Percentiles rank a stretch among this genome's conserved stretches.
phyloP scores from a whole-genome alignment of 2,888 invertebrate genomes.

The Catonia carolina region DNA sequence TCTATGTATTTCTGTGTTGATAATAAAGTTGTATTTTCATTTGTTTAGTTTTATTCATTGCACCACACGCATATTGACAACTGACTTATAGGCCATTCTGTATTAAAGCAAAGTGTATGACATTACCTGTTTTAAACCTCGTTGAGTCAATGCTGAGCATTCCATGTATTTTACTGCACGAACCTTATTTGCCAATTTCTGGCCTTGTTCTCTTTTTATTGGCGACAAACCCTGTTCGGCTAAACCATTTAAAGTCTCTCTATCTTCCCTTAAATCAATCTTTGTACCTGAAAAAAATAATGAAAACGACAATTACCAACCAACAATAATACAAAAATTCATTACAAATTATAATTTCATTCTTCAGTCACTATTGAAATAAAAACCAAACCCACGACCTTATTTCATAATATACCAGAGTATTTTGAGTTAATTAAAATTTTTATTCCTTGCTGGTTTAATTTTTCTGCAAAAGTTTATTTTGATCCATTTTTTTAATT shows the following conservation, averaged over 20 bases:
- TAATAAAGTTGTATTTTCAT: too few species aligned
- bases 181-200: slow-evolving; percentile 97
- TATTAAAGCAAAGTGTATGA: too few species aligned
- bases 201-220: slow-evolving; percentile 94
- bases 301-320: not conserved
- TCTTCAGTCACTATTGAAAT: not conserved
- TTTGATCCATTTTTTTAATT: too few species aligned
- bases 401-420: too few species aligned
- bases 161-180: slow-evolving; percentile 99
- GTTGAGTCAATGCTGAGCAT: slow-evolving; percentile 97
- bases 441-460: too few species aligned
- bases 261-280: slow-evolving; percentile 96
- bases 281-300: slow-evolving; percentile 70
- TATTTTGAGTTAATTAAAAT: too few species aligned
- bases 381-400: too few species aligned
- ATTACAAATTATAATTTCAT: not conserved
- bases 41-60: too few species aligned
- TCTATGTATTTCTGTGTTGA: too few species aligned
- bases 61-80: too few species aligned
- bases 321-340: not conserved
- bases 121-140: slow-evolving; percentile 84
- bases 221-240: slow-evolving; percentile 93
- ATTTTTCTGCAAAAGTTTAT: too few species aligned
- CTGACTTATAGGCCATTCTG: too few species aligned
- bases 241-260: slow-evolving; percentile 85